A percentile compares a stretch with the other conserved stretches of the same genome.
phyloP scores from a whole-genome alignment of 2,888 invertebrate species.

The Pyrgus malvae region DNA sequence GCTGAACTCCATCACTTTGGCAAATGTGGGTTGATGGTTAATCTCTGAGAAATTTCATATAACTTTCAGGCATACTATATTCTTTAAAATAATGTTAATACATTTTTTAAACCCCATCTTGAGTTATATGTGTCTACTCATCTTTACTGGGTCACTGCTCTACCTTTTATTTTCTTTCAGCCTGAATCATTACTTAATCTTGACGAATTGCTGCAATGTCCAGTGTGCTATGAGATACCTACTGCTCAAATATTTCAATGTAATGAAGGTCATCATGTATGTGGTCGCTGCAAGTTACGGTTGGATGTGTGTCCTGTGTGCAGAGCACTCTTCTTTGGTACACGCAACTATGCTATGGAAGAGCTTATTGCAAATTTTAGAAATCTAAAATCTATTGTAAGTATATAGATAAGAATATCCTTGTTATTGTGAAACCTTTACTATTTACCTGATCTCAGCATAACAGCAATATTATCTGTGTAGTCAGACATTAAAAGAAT shows the following conservation, averaged over 20 bases:
- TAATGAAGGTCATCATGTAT: slow-evolving; percentile 81
- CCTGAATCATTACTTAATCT: slow-evolving; percentile 67
- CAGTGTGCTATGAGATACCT: slow-evolving; percentile 80
- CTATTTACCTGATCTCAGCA: too few relatives aligned
- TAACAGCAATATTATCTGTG: too few relatives aligned
- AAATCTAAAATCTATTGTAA: slow-evolving; percentile 69
- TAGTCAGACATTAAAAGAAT: too few relatives aligned
- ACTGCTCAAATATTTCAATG: slow-evolving; percentile 76
- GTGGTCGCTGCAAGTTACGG: slow-evolving; percentile 70
- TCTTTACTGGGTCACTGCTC: too few relatives aligned
- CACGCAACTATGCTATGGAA: slow-evolving; percentile 81
- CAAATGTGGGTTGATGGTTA: too few relatives aligned
- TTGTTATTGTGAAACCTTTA: too few relatives aligned
- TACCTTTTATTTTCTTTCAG: slow-evolving; percentile 48
- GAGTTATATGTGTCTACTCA: too few relatives aligned
- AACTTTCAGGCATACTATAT: too few relatives aligned
- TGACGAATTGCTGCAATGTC: slow-evolving; percentile 81
- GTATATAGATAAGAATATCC: slow-evolving; percentile 44
- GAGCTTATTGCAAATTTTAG: slow-evolving; percentile 74
- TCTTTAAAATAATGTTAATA: too few relatives aligned
- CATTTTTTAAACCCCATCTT: too few relatives aligned
- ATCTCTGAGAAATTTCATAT: too few relatives aligned
- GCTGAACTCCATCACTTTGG: too few relatives aligned
- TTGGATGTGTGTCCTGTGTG: slow-evolving; percentile 78
- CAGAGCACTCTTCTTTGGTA: slow-evolving; percentile 71